phyloP scores from a whole-genome alignment of 2,888 invertebrate genomes.

The Dyspetes luteomarginatus region DNA sequence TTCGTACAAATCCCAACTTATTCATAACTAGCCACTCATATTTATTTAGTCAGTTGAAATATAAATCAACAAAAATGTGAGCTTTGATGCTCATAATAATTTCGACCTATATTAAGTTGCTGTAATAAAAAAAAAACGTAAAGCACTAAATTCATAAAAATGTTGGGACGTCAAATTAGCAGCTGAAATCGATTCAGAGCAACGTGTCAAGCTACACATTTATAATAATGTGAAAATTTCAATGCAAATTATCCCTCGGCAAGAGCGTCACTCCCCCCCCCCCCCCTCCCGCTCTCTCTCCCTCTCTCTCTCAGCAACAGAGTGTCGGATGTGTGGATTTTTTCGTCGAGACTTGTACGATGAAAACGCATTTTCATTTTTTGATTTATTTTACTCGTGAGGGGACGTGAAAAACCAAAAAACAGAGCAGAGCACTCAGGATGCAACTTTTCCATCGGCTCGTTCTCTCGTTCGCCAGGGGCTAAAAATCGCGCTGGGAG shows the following conservation, averaged over 20 bases:
- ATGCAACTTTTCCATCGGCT: constrained; percentile 82
- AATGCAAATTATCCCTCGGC: constrained; percentile 22
- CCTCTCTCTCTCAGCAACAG: too few relatives aligned
- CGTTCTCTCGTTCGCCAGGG: constrained; percentile 74
- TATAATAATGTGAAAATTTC: constrained; percentile 31
- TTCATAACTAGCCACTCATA: too few relatives aligned
- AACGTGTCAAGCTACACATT: neutral
- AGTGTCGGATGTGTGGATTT: constrained; percentile 5
- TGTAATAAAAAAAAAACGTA: neutral
- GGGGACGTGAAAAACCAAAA: constrained; percentile 73
- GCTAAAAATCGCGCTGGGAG: constrained; percentile 81
- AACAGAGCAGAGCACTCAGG: constrained; percentile 81
- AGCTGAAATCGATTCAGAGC: neutral
- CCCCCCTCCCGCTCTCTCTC: too few relatives aligned
- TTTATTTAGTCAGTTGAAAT: too few relatives aligned
- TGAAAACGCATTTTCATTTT: constrained; percentile 64
- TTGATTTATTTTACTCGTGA: constrained; percentile 69
- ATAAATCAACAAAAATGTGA: too few relatives aligned
- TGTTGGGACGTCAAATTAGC: neutral
- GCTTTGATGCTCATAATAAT: too few relatives aligned
- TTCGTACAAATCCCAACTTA: too few relatives aligned
- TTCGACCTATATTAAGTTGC: too few relatives aligned
- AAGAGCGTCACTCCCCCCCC: too few relatives aligned
- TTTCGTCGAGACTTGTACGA: constrained; percentile 37
- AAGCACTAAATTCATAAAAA: neutral